Evolutionary conservation across 2,888 invertebrate species (phyloP), one percentile per base, ranked within the genome.

Genomic region (Hemithea aestivaria): DNA sequence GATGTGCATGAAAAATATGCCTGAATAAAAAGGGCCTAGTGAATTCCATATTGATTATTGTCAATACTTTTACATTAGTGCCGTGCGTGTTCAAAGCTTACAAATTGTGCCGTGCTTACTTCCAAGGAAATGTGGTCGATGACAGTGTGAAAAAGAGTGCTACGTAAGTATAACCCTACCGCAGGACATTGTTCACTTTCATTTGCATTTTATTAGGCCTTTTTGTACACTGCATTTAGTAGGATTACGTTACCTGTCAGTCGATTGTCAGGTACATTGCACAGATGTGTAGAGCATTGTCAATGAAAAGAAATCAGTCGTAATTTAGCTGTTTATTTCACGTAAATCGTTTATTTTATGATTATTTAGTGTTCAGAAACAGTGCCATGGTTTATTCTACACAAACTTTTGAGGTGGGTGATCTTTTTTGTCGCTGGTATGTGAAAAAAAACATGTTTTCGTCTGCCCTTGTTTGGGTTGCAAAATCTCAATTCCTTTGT

Each of bases 401-500:
- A 62, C 58, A 59, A 60, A 59, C 51, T 53, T 48, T 51, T 41
- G 57, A 62, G 66, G 72, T 70, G 73, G 51, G 78, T 67, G 11
- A 43, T 53, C 45, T 43, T 45, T 43, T 44, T 35, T 44, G 43
- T 45, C 32, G 51, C 43, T 58, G 57, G 48, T 59, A 49, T 49
- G 49, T 42, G 46, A 61, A 62, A 66, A 66, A 73, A 73, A 76
- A 69, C 76, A 73, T 74, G 77, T 79, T 78, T 70, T 73, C 60
- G 43, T 67, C 58, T 79, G 81, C 77, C 85, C 82, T 82, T 83
- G 83, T 77, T 82, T 69, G 62, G 60, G 56, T 80, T 82, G 77
- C 79, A 72, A 81, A 83, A 84, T 75, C 77, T 75, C 56, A 58
- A 69, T 77, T 83, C 77, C 82, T 83, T 83, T 83, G 84, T 83